These are phyloP conservation scores for Rhabdornis inornatus DNA, from an alignment of 2,113 vertebrate species.

Conservation along the genomic window DNA sequence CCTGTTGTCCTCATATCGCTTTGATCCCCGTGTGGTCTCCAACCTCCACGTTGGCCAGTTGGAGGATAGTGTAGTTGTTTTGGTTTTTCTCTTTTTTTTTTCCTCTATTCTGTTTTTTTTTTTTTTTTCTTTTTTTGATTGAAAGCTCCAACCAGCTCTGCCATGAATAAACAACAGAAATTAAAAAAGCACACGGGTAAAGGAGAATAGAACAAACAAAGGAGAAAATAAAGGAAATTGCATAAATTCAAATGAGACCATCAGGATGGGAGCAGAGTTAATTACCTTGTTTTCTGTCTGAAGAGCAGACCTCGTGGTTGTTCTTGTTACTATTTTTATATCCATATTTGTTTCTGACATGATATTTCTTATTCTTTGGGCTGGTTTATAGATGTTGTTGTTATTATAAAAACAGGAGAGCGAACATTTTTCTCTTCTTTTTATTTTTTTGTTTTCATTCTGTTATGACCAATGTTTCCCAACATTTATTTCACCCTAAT, in stretches of 20 bases:
- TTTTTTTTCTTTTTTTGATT: conserved; percentile 40
- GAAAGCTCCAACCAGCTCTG: conserved; percentile 65
- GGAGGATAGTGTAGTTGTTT: conserved; percentile 69
- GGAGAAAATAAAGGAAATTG: conserved; percentile 52
- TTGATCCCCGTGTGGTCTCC: conserved; percentile 84
- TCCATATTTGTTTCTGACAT: neutral
- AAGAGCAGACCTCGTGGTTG: neutral
- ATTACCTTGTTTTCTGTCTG: conserved; percentile 51
- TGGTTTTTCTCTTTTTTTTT: neutral
- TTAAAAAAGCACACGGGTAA: conserved; percentile 54
- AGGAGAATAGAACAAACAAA: conserved; percentile 74
- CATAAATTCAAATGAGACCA: conserved; percentile 66
- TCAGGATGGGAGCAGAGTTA: conserved; percentile 35
- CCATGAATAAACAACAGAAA: conserved; percentile 78
- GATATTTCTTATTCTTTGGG: conserved; percentile 43
- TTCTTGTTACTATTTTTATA: conserved; percentile 2
- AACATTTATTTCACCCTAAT: conserved; percentile 62
- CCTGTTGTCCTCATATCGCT: conserved; percentile 86
- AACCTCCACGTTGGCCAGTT: conserved; percentile 75
- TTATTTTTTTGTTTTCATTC: conserved; percentile 13
- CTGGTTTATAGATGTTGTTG: conserved; percentile 40
- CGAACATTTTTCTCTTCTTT: neutral
- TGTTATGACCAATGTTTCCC: conserved; percentile 40
- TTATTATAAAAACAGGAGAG: neutral
- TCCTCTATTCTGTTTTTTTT: neutral